Base-by-base conservation (phyloP, 2,113 vertebrate species). In the Pseudopipra pipra region DNA sequence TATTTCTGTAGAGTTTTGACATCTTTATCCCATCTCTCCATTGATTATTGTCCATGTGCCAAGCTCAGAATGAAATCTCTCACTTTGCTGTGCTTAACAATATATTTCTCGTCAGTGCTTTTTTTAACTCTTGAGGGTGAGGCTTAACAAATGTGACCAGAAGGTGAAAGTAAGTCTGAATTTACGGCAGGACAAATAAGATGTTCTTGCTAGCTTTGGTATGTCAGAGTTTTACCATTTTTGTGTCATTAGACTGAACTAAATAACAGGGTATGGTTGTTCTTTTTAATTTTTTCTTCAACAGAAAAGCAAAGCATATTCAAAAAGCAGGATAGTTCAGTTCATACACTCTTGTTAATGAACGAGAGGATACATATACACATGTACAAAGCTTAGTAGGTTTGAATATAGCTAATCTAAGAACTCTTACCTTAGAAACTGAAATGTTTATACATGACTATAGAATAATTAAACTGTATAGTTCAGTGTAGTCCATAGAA, bases 11-110 rank as follows among this genome's bases (percentile, higher is more conserved):
- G 63, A 22, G 23, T 71, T 94, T 63, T 88, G 58, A 63, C 82
- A 81, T 92, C 72, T 93, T 84, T 87, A 71, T 85, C 73, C 37
- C 61, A 65, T 92, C 54, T 63, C 61, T 86, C 52, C 76, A 92
- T 71, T 88, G 65, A 90, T 94, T 87, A 43, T 68, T 90, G 67
- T 77, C 52, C 37, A 33, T 6, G 3, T 46, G 85, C 35, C 92
- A 94, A 81, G 58, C 33, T 94, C 35, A 56, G 24, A 87, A 89
- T 68, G n/a, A 88, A 91, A 83, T 47, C 21, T 71, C 27, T 80
- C 33, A 55, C 78, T 90, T 95, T 54, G 23, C 52, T 78, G 23
- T 68, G n/a, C 46, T 75, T 80, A 77, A 55, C 9, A 52, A 35
- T 22, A 35, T 86, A n/a, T 56, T 88, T 90, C 77, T 72, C 56